phyloP scores from a whole-genome alignment of 2,888 invertebrate species.

The Diloba caeruleocephala region DNA sequence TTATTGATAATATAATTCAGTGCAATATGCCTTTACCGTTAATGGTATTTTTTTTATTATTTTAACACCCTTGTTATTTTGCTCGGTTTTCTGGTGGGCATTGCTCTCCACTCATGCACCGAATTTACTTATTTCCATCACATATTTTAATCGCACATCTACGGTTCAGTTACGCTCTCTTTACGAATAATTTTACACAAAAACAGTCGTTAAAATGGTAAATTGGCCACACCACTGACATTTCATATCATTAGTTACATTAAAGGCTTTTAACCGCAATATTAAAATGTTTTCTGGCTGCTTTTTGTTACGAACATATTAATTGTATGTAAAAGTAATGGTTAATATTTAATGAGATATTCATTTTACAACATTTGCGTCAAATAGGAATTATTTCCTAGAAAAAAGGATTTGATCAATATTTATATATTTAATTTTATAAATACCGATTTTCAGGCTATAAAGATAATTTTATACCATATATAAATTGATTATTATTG shows the following conservation, averaged over 20 bases:
- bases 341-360: background rate
- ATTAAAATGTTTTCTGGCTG: constrained; percentile 37
- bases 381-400: background rate
- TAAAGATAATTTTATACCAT: too few species aligned
- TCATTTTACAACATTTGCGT: background rate
- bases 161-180: background rate
- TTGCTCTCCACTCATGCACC: too few species aligned
- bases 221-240: constrained; percentile 36
- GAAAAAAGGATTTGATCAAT: too few species aligned
- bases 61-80: too few species aligned
- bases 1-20: too few species aligned
- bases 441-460: too few species aligned
- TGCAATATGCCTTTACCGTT: too few species aligned
- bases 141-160: background rate
- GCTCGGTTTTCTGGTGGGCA: too few species aligned
- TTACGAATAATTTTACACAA: constrained; percentile 19
- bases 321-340: background rate
- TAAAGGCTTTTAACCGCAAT: constrained; percentile 37
- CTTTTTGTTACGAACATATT: constrained; percentile 7
- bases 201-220: constrained; percentile 38
- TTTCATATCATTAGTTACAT: constrained; percentile 34
- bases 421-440: too few species aligned
- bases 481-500: too few species aligned
- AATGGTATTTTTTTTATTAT: too few species aligned
- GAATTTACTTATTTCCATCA: too few species aligned